Evolutionary conservation across 2,888 invertebrate genomes (phyloP).

Genomic region (Cataglyphis livida): DNA sequence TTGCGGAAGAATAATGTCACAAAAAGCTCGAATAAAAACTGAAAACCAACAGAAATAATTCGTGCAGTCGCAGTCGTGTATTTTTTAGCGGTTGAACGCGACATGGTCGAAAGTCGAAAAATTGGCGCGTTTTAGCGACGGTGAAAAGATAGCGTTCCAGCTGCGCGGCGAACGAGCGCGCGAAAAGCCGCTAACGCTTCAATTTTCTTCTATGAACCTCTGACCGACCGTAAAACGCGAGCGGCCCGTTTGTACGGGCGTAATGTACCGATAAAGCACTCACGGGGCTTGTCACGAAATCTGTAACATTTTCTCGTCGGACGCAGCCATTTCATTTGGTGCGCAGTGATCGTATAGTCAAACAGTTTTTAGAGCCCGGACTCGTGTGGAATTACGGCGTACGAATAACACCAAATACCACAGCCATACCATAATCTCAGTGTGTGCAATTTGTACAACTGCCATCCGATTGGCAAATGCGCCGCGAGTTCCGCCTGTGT

Average conservation of each 20-base stretch:
- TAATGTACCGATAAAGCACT: conserved; percentile 37
- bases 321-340: conserved; percentile 38
- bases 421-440: conserved; percentile 24
- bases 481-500: neutral
- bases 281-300: conserved; percentile 35
- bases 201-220: conserved; percentile 48
- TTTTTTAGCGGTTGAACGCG: conserved; percentile 27
- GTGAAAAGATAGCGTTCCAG: neutral
- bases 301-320: conserved; percentile 58
- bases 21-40: conserved; percentile 33
- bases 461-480: conserved; percentile 57
- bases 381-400: conserved; percentile 71
- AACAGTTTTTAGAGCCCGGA: conserved; percentile 65
- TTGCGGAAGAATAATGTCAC: conserved; percentile 21
- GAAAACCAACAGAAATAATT: conserved; percentile 38
- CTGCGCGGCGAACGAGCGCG: neutral
- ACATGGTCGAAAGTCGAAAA: conserved; percentile 14
- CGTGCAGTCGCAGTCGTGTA: conserved; percentile 24
- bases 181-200: conserved; percentile 49
- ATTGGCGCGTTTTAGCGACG: conserved; percentile 32
- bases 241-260: conserved; percentile 31
- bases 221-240: conserved; percentile 40
- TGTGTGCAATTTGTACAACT: conserved; percentile 74
- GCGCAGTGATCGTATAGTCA: neutral
- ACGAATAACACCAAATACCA: conserved; percentile 74